phyloP scores from a whole-genome alignment of 30 jellyfish, hydroid and myxozoan species.

The Hydra vulgaris region DNA sequence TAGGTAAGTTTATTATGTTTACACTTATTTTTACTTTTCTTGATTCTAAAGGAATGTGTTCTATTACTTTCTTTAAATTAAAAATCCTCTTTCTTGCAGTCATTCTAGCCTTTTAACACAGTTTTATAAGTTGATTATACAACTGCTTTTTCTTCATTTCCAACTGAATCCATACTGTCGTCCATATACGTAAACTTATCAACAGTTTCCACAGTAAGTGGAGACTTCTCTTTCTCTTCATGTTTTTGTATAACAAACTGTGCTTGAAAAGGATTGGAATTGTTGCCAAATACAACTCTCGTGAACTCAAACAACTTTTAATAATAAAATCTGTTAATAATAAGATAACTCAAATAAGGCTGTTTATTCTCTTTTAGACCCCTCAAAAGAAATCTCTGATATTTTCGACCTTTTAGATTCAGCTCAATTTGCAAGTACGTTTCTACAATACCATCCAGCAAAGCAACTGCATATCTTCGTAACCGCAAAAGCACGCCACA shows the following conservation, averaged over 20 bases:
- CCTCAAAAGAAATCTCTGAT: too few relatives aligned
- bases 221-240: constrained; percentile 10
- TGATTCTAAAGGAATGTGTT: constrained; percentile 27
- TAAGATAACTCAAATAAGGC: too few relatives aligned
- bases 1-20: too few relatives aligned
- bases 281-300: too few relatives aligned
- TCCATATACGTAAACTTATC: constrained; percentile 51
- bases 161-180: constrained; percentile 48
- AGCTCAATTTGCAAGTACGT: too few relatives aligned
- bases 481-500: too few relatives aligned
- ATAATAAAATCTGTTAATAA: constrained; percentile 18
- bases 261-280: too few relatives aligned
- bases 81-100: constrained; percentile 57
- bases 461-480: too few relatives aligned
- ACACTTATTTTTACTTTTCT: constrained; percentile 26
- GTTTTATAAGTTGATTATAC: constrained; percentile 30
- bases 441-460: too few relatives aligned
- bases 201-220: constrained; percentile 43
- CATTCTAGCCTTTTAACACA: constrained; percentile 55
- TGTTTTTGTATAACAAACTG: too few relatives aligned
- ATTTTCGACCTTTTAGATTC: too few relatives aligned
- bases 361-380: not conserved
- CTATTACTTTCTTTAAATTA: constrained; percentile 11
- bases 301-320: constrained; percentile 10
- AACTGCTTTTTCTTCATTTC: constrained; percentile 30